Base-by-base conservation (phyloP, 2,888 invertebrate genomes). In the Hypolimnas misippus region DNA sequence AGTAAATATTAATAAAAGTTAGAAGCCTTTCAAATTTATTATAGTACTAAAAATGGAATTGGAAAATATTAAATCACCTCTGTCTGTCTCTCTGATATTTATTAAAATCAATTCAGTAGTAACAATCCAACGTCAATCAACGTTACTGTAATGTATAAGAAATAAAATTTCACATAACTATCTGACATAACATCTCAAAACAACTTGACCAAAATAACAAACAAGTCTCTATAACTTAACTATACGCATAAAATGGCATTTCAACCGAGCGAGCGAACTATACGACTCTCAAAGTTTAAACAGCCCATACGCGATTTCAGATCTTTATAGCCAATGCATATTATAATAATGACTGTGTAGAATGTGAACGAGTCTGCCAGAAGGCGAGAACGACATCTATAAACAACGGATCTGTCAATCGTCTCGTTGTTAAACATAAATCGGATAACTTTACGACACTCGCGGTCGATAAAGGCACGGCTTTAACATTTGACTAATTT, bases 401-500 rank as follows among this genome's bases (percentile, higher is more conserved):
- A 67, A 68, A 62, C 62, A 67, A 63, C 44, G 10, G 74, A 72
- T 62, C 70, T 72, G 72, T 78, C 79, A 73, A 71, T 67, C 62
- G 67, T 53, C 50, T 35, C 55, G 60, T 63, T 63, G 68, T 69
- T 76, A 74, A 75, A 81, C 83, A 87, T 88, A 89, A 87, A 89
- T 87, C 76, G 80, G 70, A 67, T 66, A 76, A 79, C 76, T 89
- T 88, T 84, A 89, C 82, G 84, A 84, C 76, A 75, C 76, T 71
- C 76, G 74, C 74, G 72, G 74, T 74, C 80, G 77, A 84, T 86
- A 86, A 88, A 87, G 75, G 78, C 78, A 78, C 73, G 77, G 78
- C 81, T 83, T 79, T 78, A 83, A 83, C 77, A 76, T 87, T 87
- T 84, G 79, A 84, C 83, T 86, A 86, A 87, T 87, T 87, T 88